These are phyloP conservation scores for Melanotaenia parkinsoni DNA, from an alignment of 2,797 vertebrate species.

Conservation along the genomic window DNA sequence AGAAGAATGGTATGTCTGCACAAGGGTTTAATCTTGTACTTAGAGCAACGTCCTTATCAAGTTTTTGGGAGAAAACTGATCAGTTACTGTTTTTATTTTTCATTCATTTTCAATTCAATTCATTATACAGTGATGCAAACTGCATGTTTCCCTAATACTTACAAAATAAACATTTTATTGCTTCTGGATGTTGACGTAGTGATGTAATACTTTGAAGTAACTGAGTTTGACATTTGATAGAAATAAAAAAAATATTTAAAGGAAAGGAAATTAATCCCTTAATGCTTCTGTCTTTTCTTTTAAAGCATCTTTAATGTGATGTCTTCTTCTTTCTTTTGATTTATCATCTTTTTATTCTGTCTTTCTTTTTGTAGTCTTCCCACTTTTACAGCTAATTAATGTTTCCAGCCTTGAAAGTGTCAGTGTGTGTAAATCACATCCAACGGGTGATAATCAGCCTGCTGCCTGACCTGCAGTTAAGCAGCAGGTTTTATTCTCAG, in stretches of 20 bases:
- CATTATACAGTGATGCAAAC: neutral
- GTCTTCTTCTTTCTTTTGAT: neutral
- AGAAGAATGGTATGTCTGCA: constrained; percentile 48
- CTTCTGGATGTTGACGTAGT: neutral
- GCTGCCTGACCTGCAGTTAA: neutral
- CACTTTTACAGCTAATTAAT: neutral
- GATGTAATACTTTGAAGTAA: neutral
- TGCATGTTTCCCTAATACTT: neutral
- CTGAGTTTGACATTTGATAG: neutral
- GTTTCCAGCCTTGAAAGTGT: neutral
- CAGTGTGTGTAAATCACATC: neutral
- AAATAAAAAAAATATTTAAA: neutral
- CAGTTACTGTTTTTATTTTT: constrained; percentile 17
- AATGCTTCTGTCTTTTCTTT: neutral
- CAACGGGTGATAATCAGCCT: neutral
- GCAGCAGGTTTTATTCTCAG: neutral
- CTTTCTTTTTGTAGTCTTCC: neutral
- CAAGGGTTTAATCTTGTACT: constrained; percentile 52
- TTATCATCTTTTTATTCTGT: neutral
- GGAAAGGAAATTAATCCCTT: neutral
- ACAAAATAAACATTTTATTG: neutral
- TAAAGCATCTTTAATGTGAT: neutral
- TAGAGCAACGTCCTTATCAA: constrained; percentile 30
- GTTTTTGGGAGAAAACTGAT: neutral
- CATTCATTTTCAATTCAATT: neutral